Percentiles rank a stretch among this genome's conserved stretches.
Conservation (phyloP, 2,888 invertebrate genomes). For the Lacanobia wlatinum region DNA sequence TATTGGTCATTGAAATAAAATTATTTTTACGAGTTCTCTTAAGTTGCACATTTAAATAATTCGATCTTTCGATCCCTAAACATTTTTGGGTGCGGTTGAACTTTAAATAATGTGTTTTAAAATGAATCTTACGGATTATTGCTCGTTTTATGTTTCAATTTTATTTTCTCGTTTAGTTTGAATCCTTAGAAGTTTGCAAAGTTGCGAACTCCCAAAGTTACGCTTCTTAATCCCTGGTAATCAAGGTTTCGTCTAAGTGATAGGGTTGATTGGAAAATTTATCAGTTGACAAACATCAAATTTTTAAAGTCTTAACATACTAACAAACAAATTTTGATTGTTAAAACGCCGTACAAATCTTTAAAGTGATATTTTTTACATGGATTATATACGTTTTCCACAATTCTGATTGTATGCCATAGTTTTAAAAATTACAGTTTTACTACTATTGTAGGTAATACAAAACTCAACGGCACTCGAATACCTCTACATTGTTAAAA, state of each 20-base stretch:
- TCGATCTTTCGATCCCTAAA: constrained; percentile 7
- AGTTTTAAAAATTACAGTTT: not conserved
- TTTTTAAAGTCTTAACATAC: no score
- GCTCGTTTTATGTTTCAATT: constrained; percentile 34
- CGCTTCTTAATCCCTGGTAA: not conserved
- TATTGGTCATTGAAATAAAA: constrained; percentile 27
- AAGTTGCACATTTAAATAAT: constrained; percentile 28
- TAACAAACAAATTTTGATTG: no score
- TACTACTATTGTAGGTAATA: not conserved
- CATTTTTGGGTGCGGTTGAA: constrained; percentile 1
- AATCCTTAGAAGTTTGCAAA: not conserved
- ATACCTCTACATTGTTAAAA: constrained; percentile 8
- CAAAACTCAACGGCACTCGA: not conserved
- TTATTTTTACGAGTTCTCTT: constrained; percentile 8
- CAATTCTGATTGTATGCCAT: not conserved
- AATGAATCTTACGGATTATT: constrained; percentile 18
- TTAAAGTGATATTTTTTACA: not conserved
- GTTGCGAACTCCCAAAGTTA: not conserved
- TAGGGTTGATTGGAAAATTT: not conserved
- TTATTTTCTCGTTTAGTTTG: constrained; percentile 5
- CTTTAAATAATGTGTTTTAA: constrained; percentile 16
- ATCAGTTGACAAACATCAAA: no score
- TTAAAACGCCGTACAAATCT: no score
- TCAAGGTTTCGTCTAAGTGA: not conserved
- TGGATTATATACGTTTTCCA: not conserved